phyloP scores from a whole-genome alignment of 2,113 vertebrate species.

The Phrynosoma blainvillii region DNA sequence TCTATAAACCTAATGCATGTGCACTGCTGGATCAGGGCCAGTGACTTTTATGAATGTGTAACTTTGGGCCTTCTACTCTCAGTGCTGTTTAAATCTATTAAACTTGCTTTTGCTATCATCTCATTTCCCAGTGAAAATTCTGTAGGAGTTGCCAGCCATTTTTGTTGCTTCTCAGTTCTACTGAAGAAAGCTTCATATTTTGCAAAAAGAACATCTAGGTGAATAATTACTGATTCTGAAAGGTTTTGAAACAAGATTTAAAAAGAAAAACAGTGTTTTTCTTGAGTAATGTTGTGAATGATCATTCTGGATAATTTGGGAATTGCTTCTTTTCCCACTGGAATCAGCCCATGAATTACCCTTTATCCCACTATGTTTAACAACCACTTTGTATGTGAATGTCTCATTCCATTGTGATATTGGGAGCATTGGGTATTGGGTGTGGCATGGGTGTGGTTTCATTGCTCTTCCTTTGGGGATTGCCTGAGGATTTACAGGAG shows the following conservation, averaged over 20 bases:
- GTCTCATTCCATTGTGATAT: no score
- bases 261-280: slow-evolving; percentile 31
- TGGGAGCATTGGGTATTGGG: no score
- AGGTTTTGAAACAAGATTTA: slow-evolving; percentile 1
- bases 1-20: slow-evolving; percentile 3
- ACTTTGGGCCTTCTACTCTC: background rate
- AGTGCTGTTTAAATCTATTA: slow-evolving; percentile 19
- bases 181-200: background rate
- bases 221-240: slow-evolving; percentile 28
- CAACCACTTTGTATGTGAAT: no score
- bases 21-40: slow-evolving; percentile 37
- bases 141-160: slow-evolving; percentile 25
- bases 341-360: no score
- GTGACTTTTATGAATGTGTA: slow-evolving; percentile 26
- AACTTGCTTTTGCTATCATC: slow-evolving; percentile 39
- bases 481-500: no score
- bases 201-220: slow-evolving; percentile 4
- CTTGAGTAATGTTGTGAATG: slow-evolving; percentile 23
- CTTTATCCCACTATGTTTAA: no score
- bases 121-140: slow-evolving; percentile 32
- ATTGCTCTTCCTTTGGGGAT: no score
- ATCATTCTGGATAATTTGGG: slow-evolving; percentile 35
- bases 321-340: slow-evolving; percentile 26
- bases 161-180: background rate
- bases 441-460: no score